Evolutionary conservation across 2,888 invertebrate species (phyloP).

Genomic region (Aricia artaxerxes): DNA sequence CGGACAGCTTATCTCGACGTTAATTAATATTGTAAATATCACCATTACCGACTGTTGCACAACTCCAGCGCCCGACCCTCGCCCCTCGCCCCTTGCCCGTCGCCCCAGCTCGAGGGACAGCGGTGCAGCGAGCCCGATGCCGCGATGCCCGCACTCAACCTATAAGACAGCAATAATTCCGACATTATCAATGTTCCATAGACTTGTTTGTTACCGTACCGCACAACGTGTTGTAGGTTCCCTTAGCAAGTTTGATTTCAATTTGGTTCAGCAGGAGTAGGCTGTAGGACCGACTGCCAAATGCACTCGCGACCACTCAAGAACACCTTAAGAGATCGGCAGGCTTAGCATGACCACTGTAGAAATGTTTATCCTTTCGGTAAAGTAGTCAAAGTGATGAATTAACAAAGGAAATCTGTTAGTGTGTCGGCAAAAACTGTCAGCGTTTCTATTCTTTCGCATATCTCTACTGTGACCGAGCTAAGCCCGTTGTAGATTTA

Average conservation of each 20-base stretch:
- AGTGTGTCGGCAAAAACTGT: too few species aligned
- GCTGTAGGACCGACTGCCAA: background rate
- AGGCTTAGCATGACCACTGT: too few species aligned
- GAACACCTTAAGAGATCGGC: background rate
- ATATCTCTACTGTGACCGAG: too few species aligned
- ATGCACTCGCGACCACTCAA: background rate
- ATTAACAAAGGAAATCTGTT: too few species aligned
- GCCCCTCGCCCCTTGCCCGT: background rate
- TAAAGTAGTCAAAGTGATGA: too few species aligned
- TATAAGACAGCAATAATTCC: background rate
- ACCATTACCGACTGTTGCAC: constrained; percentile 11
- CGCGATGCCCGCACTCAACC: background rate
- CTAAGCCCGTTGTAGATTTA: background rate
- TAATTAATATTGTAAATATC: constrained; percentile 28
- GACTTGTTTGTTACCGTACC: background rate
- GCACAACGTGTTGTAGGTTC: background rate
- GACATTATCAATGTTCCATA: background rate
- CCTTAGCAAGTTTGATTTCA: background rate
- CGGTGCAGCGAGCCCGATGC: background rate
- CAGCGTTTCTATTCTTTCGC: too few species aligned
- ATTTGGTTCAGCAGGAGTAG: background rate
- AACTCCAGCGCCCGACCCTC: constrained; percentile 1
- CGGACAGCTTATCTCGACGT: constrained; percentile 11
- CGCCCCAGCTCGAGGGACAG: background rate
- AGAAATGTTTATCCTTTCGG: too few species aligned